Evolutionary conservation across 2,797 vertebrate genomes (phyloP), one percentile per base, ranked within the genome.

Genomic region (Sebastes flavidus): DNA sequence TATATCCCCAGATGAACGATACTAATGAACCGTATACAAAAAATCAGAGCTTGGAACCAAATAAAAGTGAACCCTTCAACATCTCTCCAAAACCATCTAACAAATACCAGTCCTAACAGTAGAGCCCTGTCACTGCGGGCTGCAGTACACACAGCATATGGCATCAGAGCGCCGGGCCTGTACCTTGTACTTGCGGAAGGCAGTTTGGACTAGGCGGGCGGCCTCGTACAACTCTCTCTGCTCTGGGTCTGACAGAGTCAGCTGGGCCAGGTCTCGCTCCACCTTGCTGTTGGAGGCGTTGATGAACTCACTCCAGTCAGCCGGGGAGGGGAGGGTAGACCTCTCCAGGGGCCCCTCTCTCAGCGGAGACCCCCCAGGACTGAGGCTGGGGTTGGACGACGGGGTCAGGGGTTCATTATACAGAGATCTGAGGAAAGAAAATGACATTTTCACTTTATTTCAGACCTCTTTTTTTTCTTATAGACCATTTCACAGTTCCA

Each of bases 171-270:
- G 62, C 88, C 86, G 32, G 87, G 89, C 87, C 91, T 96, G 55
- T 95, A 99, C 99, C 98, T 99, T 99, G 91, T 99, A 99, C 93
- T 99, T 99, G 94, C 98, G 97, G 97, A 99, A 99, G 92, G 98
- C 98, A 54, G 97, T 99, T 96, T 99, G 99, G 94, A 99, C 98
- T 59, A 99, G 97, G 86, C 97, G 97, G 92, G 99, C 98, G 2
- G 99, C 99, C 92, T 99, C 98, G 8, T 99, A 99, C 84, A 99
- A 97, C 89, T 99, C 99, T 91, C 98, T 96, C 95, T 99, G 99
- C 88, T 99, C 99, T 1, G 98, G 97, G 85, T 99, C 99, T 18
- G 98, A 99, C 90, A 99, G 96, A 75, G 98, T 99, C 84, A 99
- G 96, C 96, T 99, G 99, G 90, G 98, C 97, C 91, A 99, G 96